Evolutionary conservation across 2,113 vertebrate species (phyloP).

Genomic region (Oreochromis niloticus): DNA sequence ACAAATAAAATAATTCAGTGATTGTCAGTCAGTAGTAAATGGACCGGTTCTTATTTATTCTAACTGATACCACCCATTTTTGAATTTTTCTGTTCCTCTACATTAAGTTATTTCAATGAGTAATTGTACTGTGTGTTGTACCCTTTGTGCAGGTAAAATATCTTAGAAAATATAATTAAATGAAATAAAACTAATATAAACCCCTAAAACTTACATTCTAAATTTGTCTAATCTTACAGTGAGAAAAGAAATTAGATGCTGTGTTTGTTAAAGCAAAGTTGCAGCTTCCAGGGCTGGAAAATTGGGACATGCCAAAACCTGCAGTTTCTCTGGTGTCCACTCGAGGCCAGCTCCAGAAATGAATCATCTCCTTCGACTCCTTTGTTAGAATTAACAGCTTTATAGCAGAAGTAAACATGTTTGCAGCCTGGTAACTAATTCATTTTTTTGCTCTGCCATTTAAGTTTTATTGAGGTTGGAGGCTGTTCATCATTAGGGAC

Average conservation of each 20-base stretch:
- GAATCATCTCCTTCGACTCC: not conserved
- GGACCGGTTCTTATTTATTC: not conserved
- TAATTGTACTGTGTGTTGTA: not conserved
- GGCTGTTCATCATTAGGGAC: not conserved
- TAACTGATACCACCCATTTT: not conserved
- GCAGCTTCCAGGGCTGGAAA: not conserved
- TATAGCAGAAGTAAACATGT: not conserved
- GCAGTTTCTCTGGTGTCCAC: not conserved
- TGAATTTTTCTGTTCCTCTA: not conserved
- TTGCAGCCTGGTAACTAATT: not conserved
- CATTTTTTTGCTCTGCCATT: not conserved
- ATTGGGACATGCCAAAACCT: not conserved
- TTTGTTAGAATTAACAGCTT: not conserved
- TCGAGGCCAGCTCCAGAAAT: not conserved
- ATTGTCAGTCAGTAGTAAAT: not conserved
- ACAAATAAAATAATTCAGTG: not conserved
- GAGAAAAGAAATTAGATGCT: fast-evolving
- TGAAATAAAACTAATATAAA: not conserved
- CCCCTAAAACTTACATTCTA: fast-evolving
- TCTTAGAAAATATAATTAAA: not conserved
- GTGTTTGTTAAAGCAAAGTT: not conserved
- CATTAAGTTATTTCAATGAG: not conserved
- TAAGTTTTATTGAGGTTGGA: not conserved
- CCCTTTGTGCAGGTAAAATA: not conserved
- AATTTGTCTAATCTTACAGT: not conserved